Base-by-base conservation (phyloP, 2,113 vertebrate species). In the Lasiurus borealis region DNA sequence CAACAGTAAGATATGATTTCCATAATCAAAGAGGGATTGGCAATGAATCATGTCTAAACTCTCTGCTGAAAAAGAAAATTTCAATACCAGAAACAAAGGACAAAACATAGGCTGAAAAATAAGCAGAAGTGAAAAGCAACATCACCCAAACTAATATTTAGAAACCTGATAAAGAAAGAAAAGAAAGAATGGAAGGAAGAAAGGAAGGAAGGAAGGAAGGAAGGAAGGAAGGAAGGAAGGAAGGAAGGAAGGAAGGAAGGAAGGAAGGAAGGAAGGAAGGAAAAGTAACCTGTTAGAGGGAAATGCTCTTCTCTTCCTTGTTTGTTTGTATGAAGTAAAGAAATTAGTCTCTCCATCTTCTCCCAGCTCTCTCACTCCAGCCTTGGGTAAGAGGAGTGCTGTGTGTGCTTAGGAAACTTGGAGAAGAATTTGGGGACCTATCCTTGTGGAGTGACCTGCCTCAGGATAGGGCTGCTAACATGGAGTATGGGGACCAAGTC, bases 61-160 rank as follows among this genome's bases (percentile, higher is more conserved):
- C 75, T 36, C 27, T 78, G 11, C 80, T 10, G 21, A 78, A 80
- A 57, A 68, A 52, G 77, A n/a, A 87, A n/a, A 15, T 31, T n/a
- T 66, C 29, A 90, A 34, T 66, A 40, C 16, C 52, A 29, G 8
- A 93, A 93, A 46, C 31, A 91, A 71, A 62, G 18, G 23, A n/a
- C 12, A 83, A 78, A 90, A 78, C 10, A n/a, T 80, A 85, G 57
- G n/a, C n/a, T 62, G 25, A 87, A 87, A 87, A n/a, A 50, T 34
- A 23, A 68, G 91, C 86, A 59, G 9, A 76, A 64, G 25, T 80
- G 23, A 36, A 80, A 66, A 21, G n/a, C 44, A 88, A 76, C n/a
- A 40, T 0, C 54, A 81, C 40, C 29, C 40, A n/a, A 73, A 52
- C 4, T 36, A 40, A 75, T 80, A 62, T 6, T 80, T 72, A 77